Conservation (phyloP, 92 coral and sea anemone species). For the Epizoanthus rinbou region DNA sequence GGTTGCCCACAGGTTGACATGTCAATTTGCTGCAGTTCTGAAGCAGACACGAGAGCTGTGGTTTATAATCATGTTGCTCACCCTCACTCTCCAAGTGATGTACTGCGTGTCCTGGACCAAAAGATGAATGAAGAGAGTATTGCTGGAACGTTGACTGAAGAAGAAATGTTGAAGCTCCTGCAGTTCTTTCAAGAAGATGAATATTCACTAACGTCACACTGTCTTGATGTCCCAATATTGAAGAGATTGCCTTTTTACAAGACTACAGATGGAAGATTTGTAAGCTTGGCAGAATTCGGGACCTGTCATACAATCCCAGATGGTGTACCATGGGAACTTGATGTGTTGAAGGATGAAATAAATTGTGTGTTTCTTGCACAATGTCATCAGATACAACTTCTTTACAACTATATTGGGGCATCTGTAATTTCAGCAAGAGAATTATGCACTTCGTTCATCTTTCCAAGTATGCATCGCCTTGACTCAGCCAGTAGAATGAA, state of each 20-base stretch:
- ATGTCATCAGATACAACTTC: slow-evolving; percentile 4
- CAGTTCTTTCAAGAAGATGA: slow-evolving; percentile 43
- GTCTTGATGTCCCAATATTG: slow-evolving; percentile 10
- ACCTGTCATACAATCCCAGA: slow-evolving; percentile 33
- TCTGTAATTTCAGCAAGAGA: slow-evolving; percentile 37
- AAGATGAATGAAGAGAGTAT: slow-evolving; percentile 11
- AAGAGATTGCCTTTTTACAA: slow-evolving; percentile 46
- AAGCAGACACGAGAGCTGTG: slow-evolving; percentile 1
- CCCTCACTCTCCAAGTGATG: slow-evolving; percentile 32
- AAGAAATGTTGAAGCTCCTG: slow-evolving; percentile 24
- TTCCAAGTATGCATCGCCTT: slow-evolving; percentile 53
- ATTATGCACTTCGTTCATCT: slow-evolving; percentile 68
- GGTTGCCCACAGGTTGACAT: slow-evolving; percentile 40
- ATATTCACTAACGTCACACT: background rate
- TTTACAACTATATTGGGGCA: slow-evolving; percentile 43
- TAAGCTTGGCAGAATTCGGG: slow-evolving; percentile 25
- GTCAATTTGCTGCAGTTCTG: background rate
- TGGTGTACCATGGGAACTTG: slow-evolving; percentile 37
- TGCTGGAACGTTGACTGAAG: background rate
- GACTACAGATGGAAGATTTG: slow-evolving; percentile 21
- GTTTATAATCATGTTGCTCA: slow-evolving; percentile 40
- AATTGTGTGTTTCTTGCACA: background rate
- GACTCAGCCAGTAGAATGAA: slow-evolving; percentile 52
- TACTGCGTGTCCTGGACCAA: slow-evolving; percentile 32
- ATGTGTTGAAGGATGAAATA: background rate